These are phyloP conservation scores for Pontoporia blainvillei DNA, from an alignment of 2,113 vertebrate genomes.

Conservation along the genomic window DNA sequence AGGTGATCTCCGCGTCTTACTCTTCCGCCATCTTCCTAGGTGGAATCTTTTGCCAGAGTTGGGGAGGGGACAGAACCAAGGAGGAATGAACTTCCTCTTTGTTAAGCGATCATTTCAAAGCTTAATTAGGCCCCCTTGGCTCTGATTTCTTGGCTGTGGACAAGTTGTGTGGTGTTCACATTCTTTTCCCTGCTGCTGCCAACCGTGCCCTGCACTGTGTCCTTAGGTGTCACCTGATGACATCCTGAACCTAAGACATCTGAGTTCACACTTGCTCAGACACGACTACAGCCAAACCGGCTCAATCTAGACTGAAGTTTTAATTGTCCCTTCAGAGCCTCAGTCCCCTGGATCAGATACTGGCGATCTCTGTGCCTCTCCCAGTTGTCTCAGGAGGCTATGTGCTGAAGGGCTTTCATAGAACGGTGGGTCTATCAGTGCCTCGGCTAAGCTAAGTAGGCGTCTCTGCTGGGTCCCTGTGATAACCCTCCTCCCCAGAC, in stretches of 20 bases:
- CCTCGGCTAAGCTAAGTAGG: neutral
- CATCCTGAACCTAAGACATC: neutral
- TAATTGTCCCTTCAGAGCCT: neutral
- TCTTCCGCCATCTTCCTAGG: too few species aligned
- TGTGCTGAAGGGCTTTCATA: neutral
- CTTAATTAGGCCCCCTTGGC: neutral
- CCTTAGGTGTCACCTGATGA: neutral
- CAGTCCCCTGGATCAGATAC: neutral
- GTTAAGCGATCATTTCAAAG: constrained; percentile 56
- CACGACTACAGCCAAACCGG: neutral
- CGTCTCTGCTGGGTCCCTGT: neutral
- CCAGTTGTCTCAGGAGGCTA: neutral
- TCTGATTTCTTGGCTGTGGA: constrained; percentile 52
- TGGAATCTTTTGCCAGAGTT: constrained; percentile 45
- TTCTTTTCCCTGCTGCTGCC: neutral
- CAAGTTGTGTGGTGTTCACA: neutral
- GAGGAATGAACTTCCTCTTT: constrained; percentile 28
- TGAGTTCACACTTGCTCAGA: neutral
- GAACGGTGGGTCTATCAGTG: neutral
- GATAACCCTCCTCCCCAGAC: neutral
- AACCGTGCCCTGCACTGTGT: neutral
- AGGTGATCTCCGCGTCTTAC: too few species aligned
- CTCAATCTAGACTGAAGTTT: neutral
- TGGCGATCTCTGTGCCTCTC: neutral
- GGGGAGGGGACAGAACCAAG: constrained; percentile 5